Conservation (phyloP, 2,888 invertebrate species). For the Lathronympha strigana region DNA sequence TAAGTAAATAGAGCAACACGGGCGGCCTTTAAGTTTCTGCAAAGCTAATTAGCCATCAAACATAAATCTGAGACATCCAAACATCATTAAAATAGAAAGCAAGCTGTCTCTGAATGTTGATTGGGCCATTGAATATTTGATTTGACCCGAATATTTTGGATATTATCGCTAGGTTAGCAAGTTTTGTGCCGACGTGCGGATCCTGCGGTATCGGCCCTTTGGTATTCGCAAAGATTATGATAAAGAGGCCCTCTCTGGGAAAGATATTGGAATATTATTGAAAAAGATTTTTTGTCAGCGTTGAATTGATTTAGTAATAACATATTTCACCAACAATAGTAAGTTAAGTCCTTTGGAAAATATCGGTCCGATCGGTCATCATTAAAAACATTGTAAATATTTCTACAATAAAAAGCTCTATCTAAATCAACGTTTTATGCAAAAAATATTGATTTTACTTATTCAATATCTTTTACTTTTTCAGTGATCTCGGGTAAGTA, state of each 20-base stretch:
- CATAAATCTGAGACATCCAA: too few species aligned
- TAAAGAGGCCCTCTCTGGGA: conserved; percentile 58
- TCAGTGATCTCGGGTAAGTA: too few species aligned
- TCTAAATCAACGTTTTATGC: too few species aligned
- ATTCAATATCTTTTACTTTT: too few species aligned
- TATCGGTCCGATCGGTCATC: too few species aligned
- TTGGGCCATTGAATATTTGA: conserved; percentile 48
- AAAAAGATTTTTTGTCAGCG: neutral
- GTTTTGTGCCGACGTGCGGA: conserved; percentile 51
- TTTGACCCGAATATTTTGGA: conserved; percentile 58
- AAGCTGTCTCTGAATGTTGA: conserved; percentile 19
- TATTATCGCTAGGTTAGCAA: conserved; percentile 56
- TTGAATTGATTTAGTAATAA: neutral
- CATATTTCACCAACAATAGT: neutral
- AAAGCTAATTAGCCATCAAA: too few species aligned
- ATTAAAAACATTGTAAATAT: neutral
- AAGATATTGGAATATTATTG: conserved; percentile 55
- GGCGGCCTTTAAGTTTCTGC: too few species aligned
- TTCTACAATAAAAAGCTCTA: neutral
- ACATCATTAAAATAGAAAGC: conserved; percentile 14
- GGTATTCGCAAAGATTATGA: conserved; percentile 61
- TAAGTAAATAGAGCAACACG: too few species aligned
- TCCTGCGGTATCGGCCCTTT: conserved; percentile 50
- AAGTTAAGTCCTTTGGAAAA: too few species aligned
- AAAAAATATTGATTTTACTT: too few species aligned